These are phyloP conservation scores for Chelonoidis abingdonii DNA, from an alignment of 2,113 vertebrate genomes.

Conservation along the genomic window DNA sequence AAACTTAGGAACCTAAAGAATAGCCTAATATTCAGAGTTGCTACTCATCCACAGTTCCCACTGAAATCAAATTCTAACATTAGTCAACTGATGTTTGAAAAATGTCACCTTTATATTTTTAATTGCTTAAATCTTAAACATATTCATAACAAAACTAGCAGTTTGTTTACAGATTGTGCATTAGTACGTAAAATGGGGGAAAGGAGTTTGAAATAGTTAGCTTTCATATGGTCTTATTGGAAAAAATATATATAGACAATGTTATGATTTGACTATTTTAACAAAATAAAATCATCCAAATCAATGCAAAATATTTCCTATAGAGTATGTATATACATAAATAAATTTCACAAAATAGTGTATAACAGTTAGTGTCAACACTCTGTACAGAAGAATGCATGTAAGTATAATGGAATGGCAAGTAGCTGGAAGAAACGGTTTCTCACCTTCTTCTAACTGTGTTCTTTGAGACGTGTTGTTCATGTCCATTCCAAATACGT, in stretches of 20 bases:
- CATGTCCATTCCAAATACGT: too few relatives aligned
- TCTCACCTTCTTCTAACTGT: too few relatives aligned
- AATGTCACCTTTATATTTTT: background rate
- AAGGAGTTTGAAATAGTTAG: background rate
- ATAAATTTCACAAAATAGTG: background rate
- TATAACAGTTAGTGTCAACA: background rate
- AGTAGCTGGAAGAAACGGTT: too few relatives aligned
- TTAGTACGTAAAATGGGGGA: background rate
- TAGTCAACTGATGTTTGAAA: background rate
- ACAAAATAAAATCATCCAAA: background rate
- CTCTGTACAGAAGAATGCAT: background rate
- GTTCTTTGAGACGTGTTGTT: too few relatives aligned
- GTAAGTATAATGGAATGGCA: too few relatives aligned
- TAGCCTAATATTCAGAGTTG: background rate
- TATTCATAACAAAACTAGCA: background rate
- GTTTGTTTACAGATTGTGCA: background rate
- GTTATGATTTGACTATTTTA: background rate
- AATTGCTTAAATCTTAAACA: background rate
- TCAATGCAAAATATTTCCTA: background rate
- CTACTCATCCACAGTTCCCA: background rate
- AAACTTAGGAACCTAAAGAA: rapidly evolving
- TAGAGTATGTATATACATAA: background rate
- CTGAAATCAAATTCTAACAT: background rate
- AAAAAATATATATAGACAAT: background rate
- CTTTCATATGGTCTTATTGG: background rate